Conservation (phyloP, 2,797 vertebrate species). For the Podarcis siculus region DNA sequence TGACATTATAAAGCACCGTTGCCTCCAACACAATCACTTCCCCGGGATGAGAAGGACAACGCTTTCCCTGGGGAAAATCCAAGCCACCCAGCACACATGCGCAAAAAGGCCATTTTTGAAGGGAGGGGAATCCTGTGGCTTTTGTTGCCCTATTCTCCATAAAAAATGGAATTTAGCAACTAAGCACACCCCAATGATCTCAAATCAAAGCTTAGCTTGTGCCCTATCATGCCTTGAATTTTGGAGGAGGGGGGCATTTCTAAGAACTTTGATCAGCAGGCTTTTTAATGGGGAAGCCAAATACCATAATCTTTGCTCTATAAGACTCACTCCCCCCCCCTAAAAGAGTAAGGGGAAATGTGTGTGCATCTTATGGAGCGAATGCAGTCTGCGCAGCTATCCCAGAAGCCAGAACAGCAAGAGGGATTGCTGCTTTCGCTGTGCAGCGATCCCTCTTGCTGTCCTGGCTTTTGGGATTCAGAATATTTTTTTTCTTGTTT, state of each 20-base stretch:
- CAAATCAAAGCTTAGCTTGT: slow-evolving; percentile 90
- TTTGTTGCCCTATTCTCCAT: slow-evolving; percentile 75
- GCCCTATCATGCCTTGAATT: slow-evolving; percentile 93
- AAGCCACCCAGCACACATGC: neutral
- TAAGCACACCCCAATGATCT: slow-evolving; percentile 80
- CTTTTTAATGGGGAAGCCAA: slow-evolving; percentile 83
- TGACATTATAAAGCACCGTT: too few species aligned
- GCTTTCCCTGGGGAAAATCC: neutral
- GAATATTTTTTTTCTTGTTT: too few species aligned
- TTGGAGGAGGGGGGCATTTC: slow-evolving; percentile 57
- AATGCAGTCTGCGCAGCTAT: too few species aligned
- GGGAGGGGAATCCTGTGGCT: slow-evolving; percentile 63
- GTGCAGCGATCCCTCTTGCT: too few species aligned
- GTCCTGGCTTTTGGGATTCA: too few species aligned
- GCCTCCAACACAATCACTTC: neutral
- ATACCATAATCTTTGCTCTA: too few species aligned
- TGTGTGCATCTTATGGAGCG: too few species aligned
- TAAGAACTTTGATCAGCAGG: slow-evolving; percentile 80
- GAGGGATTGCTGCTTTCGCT: too few species aligned
- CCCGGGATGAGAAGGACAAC: neutral
- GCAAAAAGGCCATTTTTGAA: too few species aligned
- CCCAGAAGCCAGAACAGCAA: too few species aligned
- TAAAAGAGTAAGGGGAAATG: too few species aligned
- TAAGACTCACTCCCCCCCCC: too few species aligned
- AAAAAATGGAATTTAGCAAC: slow-evolving; percentile 77